Base-by-base conservation (phyloP, 1,140 invertebrate species). In the Leptopilina clavipes region DNA sequence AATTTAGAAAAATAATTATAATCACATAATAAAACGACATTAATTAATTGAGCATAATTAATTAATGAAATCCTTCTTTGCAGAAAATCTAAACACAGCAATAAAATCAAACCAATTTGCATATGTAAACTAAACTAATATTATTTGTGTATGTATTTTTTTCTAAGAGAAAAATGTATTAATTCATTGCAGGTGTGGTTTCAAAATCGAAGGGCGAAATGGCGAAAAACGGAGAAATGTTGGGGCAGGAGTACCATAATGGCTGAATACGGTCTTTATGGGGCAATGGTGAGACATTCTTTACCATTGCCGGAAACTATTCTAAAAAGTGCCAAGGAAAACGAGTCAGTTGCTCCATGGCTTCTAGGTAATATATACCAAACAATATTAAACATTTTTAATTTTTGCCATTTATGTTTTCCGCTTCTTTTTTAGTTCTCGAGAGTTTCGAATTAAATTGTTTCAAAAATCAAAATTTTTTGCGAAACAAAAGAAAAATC, bases 161-260 rank as follows among this genome's bases (percentile, higher is more conserved):
- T 5, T 18, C 9, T 40, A 71, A 17, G 3, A 18, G 3, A 52
- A 40, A 7, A 59, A 70, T 65, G 73, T 72, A 71, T 74, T 56
- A 31, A 80, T 31, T 31, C 5, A 31, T 85, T 91, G 22, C 92
- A 99, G 98, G 98, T 99, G 0, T 99, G 98, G 98, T 99, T 99
- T 90, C 97, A 99, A 92, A 99, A 99, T 89, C 93, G 98, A 25
- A 92, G 98, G 75, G 98, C 98, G 80, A 99, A 99, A 90, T 99
- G 98, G 98, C 94, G 98, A 74, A 99, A 99, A 90, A 99, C 98
- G 18, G 98, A 99, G 91, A 99, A 99, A 90, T 99, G 97, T 84
- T 99, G 98, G 98, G 98, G 98, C 9, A 94, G 98, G 82, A 98
- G 96, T 88, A 99, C 98, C 80, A 99, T 99, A 89, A 99, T 99